Evolutionary conservation across 2,888 invertebrate genomes (phyloP), one percentile per base, ranked within the genome.

Genomic region (Drosophila nigricruria): DNA sequence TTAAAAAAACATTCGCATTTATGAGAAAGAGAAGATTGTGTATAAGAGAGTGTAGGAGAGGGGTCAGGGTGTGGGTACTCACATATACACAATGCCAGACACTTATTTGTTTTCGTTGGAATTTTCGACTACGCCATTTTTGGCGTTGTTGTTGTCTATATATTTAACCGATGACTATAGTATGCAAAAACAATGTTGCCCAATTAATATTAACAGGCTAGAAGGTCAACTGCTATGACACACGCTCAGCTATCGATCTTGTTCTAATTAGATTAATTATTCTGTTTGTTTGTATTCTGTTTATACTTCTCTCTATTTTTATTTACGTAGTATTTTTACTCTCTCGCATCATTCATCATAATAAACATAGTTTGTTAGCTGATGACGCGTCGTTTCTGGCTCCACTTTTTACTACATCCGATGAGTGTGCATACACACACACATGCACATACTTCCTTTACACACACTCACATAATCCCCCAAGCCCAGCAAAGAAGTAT

Each of bases 121-220:
- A 82, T 70, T 83, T 87, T 70, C 9, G 72, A 80, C 64, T 77
- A 82, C 87, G 83, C 89, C 80, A 86, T 86, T 78, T 70, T 56
- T 40, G 45, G 60, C 34, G 61, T 57, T 58, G 20, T 58, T 20
- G 61, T 63, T 58, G 20, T 58, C 18, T 71, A 57, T 68, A 67
- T 70, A 61, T 71, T 71, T 70, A 71, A 32, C 40, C 34, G 78
- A 80, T 88, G 88, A 83, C 70, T 72, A 59, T 18, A 65, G 56
- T 27, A 56, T 65, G 52, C 56, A 66, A 85, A 40, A 78, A 68
- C 59, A 72, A 66, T 63, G 23, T 81, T 70, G 63, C 63, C 54
- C 57, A 77, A 72, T 72, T 65, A 70, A 34, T 45, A 45, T 68
- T 42, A 27, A 23, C 60, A 52, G 56, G 56, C 58, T 74, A 43